Evolutionary conservation across 2,113 vertebrate genomes (phyloP).

Genomic region (Chionis minor): DNA sequence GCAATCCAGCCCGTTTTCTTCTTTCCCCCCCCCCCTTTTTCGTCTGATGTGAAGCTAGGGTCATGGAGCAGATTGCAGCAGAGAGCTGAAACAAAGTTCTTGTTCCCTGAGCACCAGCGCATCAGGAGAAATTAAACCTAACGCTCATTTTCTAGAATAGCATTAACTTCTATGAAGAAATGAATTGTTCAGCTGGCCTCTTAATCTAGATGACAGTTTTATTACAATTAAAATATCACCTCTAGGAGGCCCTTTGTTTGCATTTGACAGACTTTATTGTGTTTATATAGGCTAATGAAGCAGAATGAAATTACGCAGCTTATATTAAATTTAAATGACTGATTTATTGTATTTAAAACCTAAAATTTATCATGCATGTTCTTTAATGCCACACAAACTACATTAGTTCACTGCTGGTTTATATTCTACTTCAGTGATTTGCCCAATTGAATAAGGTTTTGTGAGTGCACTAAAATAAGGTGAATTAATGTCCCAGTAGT

Average conservation of each 20-base stretch:
- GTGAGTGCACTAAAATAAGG: not conserved
- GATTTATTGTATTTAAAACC: conserved; percentile 64
- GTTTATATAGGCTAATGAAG: conserved; percentile 69
- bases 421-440: conserved; percentile 42
- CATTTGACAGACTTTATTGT: conserved; percentile 71
- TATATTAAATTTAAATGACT: conserved; percentile 68
- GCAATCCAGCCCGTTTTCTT: not conserved
- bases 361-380: conserved; percentile 42
- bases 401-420: conserved; percentile 57
- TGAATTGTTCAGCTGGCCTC: conserved; percentile 62
- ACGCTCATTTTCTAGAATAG: conserved; percentile 42
- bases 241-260: conserved; percentile 66
- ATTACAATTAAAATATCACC: conserved; percentile 76
- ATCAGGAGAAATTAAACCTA: conserved; percentile 39
- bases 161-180: conserved; percentile 51
- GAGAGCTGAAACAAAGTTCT: not conserved
- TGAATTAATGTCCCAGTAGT: conserved; percentile 19
- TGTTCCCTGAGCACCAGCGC: conserved; percentile 6
- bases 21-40: fast-evolving
- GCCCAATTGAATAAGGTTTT: conserved; percentile 6
- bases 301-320: conserved; percentile 68
- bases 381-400: conserved; percentile 47
- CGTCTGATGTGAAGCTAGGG: not conserved
- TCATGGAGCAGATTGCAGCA: not conserved
- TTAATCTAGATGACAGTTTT: conserved; percentile 77